Base-by-base conservation (phyloP, 2,797 vertebrate species). In the Acipenser transmontanus region DNA sequence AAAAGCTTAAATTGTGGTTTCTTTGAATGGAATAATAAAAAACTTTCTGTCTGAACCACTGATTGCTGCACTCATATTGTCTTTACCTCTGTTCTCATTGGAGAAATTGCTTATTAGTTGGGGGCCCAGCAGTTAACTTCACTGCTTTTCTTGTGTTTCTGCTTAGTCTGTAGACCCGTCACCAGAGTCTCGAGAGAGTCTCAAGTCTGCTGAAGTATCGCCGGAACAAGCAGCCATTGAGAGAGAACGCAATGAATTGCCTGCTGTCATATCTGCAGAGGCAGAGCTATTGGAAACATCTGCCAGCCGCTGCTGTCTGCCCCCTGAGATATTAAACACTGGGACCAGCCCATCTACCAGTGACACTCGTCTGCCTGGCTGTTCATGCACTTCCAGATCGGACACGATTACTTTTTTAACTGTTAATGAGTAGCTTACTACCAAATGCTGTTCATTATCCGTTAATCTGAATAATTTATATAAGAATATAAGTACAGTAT, bases 211-310 rank as follows among this genome's bases (percentile, higher is more conserved):
- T 57, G 54, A 11, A 57, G 54, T 57, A n/a, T 57, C 12, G 12
- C 6, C 54, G 54, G 54, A n/a, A 12, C 6, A 57, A 11, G 54
- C 54, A n/a, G 12, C 54, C 54, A 57, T 13, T 57, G 54, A 57
- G 54, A 57, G 54, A 13, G 12, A 11, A 57, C 54, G 14, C 54
- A 57, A 57, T 57, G 10, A 57, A 57, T 57, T 57, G 54, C 54
- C 54, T 57, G 54, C 54, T 57, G 54, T 57, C 54, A 57, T n/a
- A 57, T 57, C 54, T 57, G 54, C 54, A 6, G 14, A 11, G 14
- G 54, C 12, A 57, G 54, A 57, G 54, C 54, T n/a, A 57, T 57
- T 57, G 54, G 14, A 57, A 57, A 57, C 54, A 57, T 57, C 54
- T 57, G 54, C 54, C 54, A 57, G 54, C 54, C 54, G 12, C 54